A percentile compares a stretch with the other conserved stretches of the same genome.
Evolutionary conservation across 2,797 vertebrate species (phyloP).

Genomic region (Lophotriccus pileatus): DNA sequence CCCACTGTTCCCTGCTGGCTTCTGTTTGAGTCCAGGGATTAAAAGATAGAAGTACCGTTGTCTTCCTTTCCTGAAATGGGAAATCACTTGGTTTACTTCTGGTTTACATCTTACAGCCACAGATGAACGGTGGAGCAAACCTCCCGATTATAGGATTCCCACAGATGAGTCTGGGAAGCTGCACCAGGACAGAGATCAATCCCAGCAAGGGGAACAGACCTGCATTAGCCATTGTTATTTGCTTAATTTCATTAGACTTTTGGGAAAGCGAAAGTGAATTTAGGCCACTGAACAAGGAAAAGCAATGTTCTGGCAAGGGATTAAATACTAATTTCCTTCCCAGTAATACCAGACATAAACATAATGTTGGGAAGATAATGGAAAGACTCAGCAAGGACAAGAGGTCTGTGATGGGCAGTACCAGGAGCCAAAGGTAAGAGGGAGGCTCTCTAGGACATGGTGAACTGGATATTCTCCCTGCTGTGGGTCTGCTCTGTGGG

Average conservation of each 20-base stretch:
- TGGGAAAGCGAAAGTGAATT: not conserved
- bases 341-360: not conserved
- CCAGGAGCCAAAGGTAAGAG: not conserved
- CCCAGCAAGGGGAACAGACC: not conserved
- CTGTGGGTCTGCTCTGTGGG: not conserved
- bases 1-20: not conserved
- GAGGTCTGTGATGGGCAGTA: not conserved
- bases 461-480: not conserved
- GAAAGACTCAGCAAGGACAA: not conserved
- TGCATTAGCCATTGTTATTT: not conserved
- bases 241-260: not conserved
- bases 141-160: not conserved
- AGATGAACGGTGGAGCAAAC: not conserved
- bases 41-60: not conserved
- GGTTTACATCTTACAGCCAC: not conserved
- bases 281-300: not conserved
- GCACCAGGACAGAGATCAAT: not conserved
- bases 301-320: not conserved
- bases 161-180: not conserved
- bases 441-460: not conserved
- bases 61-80: not conserved
- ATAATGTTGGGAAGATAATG: not conserved
- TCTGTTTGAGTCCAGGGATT: not conserved
- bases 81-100: not conserved
- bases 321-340: not conserved